phyloP scores from a whole-genome alignment of 1,140 invertebrate species.

The Drosophila virilis region DNA sequence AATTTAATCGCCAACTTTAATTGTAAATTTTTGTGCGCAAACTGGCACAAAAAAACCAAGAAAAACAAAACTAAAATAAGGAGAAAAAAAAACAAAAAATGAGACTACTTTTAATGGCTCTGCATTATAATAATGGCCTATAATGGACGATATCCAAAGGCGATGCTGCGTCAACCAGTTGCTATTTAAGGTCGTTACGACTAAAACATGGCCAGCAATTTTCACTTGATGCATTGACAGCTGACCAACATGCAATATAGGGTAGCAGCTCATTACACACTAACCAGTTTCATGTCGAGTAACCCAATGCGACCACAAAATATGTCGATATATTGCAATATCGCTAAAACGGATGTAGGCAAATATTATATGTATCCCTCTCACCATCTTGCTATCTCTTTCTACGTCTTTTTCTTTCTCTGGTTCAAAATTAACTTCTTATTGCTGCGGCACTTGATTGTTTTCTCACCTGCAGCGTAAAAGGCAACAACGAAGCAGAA shows the following conservation, averaged over 20 bases:
- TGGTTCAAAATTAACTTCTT: constrained; percentile 31
- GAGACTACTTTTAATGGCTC: constrained; percentile 55
- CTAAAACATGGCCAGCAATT: constrained; percentile 67
- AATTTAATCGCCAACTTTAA: constrained; percentile 78
- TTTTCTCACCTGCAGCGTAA: constrained; percentile 55
- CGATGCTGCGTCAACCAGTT: constrained; percentile 61
- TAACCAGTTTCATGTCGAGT: constrained; percentile 27
- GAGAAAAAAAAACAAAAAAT: constrained; percentile 18
- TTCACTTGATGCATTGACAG: constrained; percentile 76
- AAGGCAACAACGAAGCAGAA: constrained; percentile 4
- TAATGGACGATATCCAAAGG: constrained; percentile 67
- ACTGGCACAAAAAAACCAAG: constrained; percentile 35
- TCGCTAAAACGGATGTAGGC: constrained; percentile 56
- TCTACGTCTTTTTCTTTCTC: neutral
- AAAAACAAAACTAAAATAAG: constrained; percentile 5
- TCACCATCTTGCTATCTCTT: neutral
- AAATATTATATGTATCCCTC: constrained; percentile 23
- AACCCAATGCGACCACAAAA: constrained; percentile 57
- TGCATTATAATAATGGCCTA: constrained; percentile 72
- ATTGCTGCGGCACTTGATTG: constrained; percentile 48
- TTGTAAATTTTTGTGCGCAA: constrained; percentile 72
- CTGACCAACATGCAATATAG: constrained; percentile 52
- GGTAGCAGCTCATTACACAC: constrained; percentile 27
- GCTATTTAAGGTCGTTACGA: constrained; percentile 67
- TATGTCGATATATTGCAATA: constrained; percentile 26